These are phyloP conservation scores for Glyptemys insculpta DNA, from an alignment of 2,797 vertebrate species.

Conservation along the genomic window DNA sequence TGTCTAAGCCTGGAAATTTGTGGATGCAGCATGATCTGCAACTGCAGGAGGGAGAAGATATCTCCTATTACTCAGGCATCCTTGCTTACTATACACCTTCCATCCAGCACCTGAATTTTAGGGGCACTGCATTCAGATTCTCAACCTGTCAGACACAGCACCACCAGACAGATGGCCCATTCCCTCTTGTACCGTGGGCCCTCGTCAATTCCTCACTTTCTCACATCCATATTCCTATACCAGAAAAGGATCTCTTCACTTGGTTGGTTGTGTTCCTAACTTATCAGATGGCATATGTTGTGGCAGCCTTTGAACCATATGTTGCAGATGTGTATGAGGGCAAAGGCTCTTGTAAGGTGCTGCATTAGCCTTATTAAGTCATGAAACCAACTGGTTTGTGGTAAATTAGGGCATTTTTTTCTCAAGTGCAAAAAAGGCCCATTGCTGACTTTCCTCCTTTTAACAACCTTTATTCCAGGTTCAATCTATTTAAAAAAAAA, in stretches of 20 bases:
- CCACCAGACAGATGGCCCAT: neutral
- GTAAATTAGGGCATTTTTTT: neutral
- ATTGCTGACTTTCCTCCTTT: neutral
- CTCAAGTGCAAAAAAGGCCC: neutral
- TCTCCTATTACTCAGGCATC: neutral
- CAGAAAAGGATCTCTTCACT: neutral
- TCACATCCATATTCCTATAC: neutral
- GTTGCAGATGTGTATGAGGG: neutral
- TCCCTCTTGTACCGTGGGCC: neutral
- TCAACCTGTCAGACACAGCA: neutral
- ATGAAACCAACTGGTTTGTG: neutral
- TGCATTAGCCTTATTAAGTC: neutral
- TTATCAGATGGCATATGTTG: neutral
- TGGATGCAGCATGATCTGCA: slow-evolving; percentile 2
- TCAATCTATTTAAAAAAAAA: neutral
- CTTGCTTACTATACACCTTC: neutral
- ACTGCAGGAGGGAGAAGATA: neutral
- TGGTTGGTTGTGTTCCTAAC: neutral
- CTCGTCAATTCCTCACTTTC: neutral
- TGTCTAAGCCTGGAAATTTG: neutral
- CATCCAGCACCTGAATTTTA: neutral
- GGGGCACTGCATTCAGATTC: neutral
- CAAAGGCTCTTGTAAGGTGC: slow-evolving; percentile 32
- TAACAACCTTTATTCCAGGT: neutral
- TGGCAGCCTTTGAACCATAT: neutral